These are phyloP conservation scores for Falco peregrinus DNA, from an alignment of 2,797 vertebrate genomes.

Conservation along the genomic window DNA sequence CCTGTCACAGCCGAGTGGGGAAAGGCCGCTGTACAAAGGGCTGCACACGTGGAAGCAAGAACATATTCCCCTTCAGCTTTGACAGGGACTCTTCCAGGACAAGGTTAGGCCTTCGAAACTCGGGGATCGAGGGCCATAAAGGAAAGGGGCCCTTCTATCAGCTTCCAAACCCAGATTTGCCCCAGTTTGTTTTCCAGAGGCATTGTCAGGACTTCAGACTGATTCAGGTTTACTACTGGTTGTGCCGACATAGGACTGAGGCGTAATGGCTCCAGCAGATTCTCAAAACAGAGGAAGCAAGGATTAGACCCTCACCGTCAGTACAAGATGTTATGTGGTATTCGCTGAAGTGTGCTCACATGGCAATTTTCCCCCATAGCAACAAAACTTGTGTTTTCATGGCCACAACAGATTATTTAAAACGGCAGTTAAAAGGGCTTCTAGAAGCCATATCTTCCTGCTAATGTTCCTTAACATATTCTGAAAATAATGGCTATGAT, in stretches of 20 bases:
- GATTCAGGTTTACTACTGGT: not conserved
- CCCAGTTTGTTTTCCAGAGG: not conserved
- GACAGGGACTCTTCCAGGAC: not conserved
- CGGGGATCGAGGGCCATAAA: accelerated
- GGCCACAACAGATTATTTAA: not conserved
- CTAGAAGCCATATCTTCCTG: not conserved
- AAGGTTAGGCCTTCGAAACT: not conserved
- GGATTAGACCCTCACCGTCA: not conserved
- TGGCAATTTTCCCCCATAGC: not conserved
- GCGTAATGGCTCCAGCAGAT: not conserved
- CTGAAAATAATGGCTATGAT: not conserved
- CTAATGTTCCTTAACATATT: not conserved
- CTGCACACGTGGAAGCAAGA: not conserved
- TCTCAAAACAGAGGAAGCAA: not conserved
- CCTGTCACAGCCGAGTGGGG: not conserved
- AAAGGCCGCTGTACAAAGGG: not conserved
- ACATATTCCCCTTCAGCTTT: not conserved
- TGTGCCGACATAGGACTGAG: not conserved
- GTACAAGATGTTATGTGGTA: not conserved
- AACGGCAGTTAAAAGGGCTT: not conserved
- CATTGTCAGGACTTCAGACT: not conserved
- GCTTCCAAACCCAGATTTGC: not conserved
- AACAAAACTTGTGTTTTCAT: not conserved
- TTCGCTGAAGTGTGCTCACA: not conserved
- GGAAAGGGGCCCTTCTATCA: not conserved